Evolutionary conservation across 23 tunicate species (phyloP), one percentile per base, ranked within the genome.

Genomic region (Clavelina lepadiformis): DNA sequence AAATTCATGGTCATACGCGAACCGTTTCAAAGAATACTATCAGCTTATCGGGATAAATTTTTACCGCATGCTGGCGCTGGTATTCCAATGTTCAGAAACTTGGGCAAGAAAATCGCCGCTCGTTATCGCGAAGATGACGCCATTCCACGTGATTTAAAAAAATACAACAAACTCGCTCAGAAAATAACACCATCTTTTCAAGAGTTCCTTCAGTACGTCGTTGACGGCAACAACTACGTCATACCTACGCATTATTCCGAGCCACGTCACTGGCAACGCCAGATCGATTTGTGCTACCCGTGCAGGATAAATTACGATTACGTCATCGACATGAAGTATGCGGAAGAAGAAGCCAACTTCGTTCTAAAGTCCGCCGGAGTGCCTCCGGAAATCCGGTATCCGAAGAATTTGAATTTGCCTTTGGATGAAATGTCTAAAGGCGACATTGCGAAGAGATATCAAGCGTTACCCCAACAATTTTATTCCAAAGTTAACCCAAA

Each of bases 261-360:
- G 29, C 71, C 71, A 51, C 58, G 68, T 0, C 92, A 83, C 37
- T 83, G 92, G 92, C 41, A 44, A 31, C 73, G 65, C 34, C 80
- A 67, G 27, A 49, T 29, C 20, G 27, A 71, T 31, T 61, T 83
- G 3, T 83, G 92, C 31, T 83, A 56, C 37, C 92, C 92, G 1
- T 83, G 92, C 76, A 61, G 51, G 19, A 75, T 83, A 8, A 28
- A 68, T 31, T 83, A 83, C 82, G 92, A 83, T 36, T 83, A 68
- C 30, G 13, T 83, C 3, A 35, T 75, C 5, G 46, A 37, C n/a
- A 23, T 83, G 21, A 72, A 75, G 35, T 68, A 62, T 3, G 56
- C 75, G 7, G 76, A 60, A 13, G 77, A 58, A n/a, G 92, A 83
- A 51, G 56, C 80, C 15, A 68, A 75, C 1, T 68, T 29, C 35